Percentiles rank a stretch among this genome's conserved stretches.
Conservation (phyloP, 2,797 vertebrate species). For the Dallia pectoralis region DNA sequence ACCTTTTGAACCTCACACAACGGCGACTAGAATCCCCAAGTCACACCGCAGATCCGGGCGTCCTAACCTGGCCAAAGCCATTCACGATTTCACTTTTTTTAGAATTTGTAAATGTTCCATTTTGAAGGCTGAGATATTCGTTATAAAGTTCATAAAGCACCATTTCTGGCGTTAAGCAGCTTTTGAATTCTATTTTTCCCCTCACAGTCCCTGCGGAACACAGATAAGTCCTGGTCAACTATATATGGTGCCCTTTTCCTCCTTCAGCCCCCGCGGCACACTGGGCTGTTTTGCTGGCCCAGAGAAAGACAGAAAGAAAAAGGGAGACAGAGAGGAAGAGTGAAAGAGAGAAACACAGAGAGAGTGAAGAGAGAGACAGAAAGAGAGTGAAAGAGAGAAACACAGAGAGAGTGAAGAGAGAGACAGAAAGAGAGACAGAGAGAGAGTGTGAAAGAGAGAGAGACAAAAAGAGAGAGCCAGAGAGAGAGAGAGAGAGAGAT, state of each 20-base stretch:
- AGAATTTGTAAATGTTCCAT: conserved; percentile 47
- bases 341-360: too few relatives aligned
- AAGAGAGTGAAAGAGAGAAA: conserved; percentile 19
- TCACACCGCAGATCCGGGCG: too few relatives aligned
- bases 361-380: conserved; percentile 40
- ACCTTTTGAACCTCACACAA: neutral
- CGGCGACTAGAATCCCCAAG: neutral
- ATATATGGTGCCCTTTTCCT: conserved; percentile 40
- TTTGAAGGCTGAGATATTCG: conserved; percentile 45
- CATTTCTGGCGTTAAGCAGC: conserved; percentile 22
- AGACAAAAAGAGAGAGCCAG: conserved; percentile 18
- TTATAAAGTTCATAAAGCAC: conserved; percentile 22
- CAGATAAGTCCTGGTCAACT: conserved; percentile 66
- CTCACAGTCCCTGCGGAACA: conserved; percentile 57
- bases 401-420: conserved; percentile 22
- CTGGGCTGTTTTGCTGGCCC: conserved; percentile 37
- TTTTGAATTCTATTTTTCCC: conserved; percentile 39
- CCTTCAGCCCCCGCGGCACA: conserved; percentile 47
- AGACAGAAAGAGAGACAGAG: conserved; percentile 31
- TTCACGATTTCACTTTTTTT: conserved; percentile 7
- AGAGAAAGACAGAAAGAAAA: conserved; percentile 36
- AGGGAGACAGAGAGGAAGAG: conserved; percentile 5
- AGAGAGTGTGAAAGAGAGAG: conserved; percentile 32
- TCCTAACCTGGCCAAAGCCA: neutral
- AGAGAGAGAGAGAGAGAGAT: conserved; percentile 38